Conservation (phyloP, 2,888 invertebrate genomes). For the Scotopteryx bipunctaria region DNA sequence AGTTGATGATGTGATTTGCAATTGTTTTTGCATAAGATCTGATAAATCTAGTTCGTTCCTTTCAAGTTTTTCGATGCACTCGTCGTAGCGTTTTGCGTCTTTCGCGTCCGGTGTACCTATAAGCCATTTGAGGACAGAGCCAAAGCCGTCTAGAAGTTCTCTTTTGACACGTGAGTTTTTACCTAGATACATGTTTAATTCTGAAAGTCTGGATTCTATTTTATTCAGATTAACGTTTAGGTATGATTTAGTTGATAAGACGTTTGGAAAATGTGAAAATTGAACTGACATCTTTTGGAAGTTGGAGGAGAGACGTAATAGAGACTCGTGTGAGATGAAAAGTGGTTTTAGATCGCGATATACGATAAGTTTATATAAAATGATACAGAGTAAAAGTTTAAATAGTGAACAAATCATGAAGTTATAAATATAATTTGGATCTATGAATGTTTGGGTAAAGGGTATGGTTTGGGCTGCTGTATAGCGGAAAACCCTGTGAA, state of each 20-base stretch:
- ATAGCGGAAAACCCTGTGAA: not conserved
- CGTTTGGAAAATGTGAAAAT: constrained; percentile 22
- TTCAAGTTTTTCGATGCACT: constrained; percentile 36
- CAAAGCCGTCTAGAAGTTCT: constrained; percentile 41
- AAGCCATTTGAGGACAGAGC: constrained; percentile 42
- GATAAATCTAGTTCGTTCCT: constrained; percentile 36
- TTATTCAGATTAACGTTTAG: constrained; percentile 34
- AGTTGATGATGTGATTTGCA: constrained; percentile 42
- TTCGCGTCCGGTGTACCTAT: constrained; percentile 45
- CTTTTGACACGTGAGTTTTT: constrained; percentile 28
- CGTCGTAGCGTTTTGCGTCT: too few relatives aligned
- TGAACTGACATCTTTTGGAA: constrained; percentile 18
- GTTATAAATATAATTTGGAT: not conserved
- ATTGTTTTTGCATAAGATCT: constrained; percentile 35
- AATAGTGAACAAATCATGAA: not conserved
- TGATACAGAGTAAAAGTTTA: not conserved
- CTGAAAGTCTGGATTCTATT: constrained; percentile 32
- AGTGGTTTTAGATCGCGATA: constrained; percentile 36
- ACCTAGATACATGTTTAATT: constrained; percentile 32
- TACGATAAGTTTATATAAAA: constrained; percentile 23
- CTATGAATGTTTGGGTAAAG: not conserved
- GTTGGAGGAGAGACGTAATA: constrained; percentile 27
- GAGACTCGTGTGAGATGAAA: constrained; percentile 24
- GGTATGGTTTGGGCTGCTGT: constrained; percentile 1
- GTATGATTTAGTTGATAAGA: constrained; percentile 30